Conservation (phyloP, 2,797 vertebrate species). For the Hydrophis major region DNA sequence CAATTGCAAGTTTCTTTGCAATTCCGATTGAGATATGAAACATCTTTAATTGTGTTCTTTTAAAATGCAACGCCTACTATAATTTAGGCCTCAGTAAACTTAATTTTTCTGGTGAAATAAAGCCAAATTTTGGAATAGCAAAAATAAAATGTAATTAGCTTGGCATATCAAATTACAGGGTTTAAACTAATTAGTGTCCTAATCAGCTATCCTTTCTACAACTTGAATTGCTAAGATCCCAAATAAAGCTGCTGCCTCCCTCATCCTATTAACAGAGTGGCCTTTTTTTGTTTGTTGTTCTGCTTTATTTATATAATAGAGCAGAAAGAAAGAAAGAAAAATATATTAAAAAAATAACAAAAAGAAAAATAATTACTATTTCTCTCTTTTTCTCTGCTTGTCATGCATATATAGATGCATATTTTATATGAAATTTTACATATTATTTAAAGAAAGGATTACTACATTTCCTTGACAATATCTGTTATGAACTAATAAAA, state of each 20-base stretch:
- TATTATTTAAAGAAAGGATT: not conserved
- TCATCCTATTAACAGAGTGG: constrained; percentile 14
- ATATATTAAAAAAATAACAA: not conserved
- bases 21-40: constrained; percentile 49
- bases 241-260: constrained; percentile 20
- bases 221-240: constrained; percentile 30
- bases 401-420: not conserved
- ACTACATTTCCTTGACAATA: not conserved
- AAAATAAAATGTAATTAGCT: constrained; percentile 50
- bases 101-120: constrained; percentile 55
- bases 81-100: constrained; percentile 44
- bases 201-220: constrained; percentile 42
- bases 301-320: not conserved
- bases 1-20: constrained; percentile 48
- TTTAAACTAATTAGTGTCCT: constrained; percentile 52
- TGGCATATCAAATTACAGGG: constrained; percentile 47
- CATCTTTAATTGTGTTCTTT: constrained; percentile 44
- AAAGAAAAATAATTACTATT: not conserved
- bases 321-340: not conserved
- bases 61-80: constrained; percentile 53
- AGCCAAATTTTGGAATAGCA: constrained; percentile 51
- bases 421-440: not conserved
- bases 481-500: not conserved
- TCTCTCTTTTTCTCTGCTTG: not conserved
- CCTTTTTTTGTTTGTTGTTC: constrained; percentile 26